Conservation (phyloP, 2,113 vertebrate species). For the Ochotona princeps region DNA sequence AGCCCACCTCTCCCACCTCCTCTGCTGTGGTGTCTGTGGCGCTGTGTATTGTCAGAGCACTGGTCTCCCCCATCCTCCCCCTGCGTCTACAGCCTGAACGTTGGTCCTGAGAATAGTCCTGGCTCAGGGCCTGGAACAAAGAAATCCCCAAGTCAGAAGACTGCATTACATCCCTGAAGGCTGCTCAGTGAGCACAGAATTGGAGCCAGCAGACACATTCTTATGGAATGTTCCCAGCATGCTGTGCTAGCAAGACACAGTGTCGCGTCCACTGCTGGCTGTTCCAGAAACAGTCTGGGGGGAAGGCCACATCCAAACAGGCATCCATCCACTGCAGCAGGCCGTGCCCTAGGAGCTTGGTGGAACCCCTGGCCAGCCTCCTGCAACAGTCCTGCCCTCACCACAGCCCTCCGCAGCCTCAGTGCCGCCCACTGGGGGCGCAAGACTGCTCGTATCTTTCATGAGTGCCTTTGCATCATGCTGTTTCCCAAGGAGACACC, state of each 20-base stretch:
- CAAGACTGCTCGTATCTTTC: background rate
- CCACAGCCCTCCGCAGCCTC: rapidly evolving
- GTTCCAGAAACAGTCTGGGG: slow-evolving; percentile 39
- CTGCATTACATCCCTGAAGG: background rate
- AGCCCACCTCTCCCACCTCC: no score
- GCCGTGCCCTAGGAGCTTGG: background rate
- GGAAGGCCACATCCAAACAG: background rate
- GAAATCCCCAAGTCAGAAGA: slow-evolving; percentile 20
- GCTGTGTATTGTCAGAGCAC: background rate
- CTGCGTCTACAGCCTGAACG: background rate
- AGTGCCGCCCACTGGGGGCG: background rate
- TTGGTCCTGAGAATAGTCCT: background rate
- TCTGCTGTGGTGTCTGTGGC: background rate
- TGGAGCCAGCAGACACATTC: background rate
- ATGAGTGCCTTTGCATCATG: background rate
- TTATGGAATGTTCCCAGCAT: background rate
- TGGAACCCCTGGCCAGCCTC: rapidly evolving
- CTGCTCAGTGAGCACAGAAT: slow-evolving; percentile 63
- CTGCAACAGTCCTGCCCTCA: rapidly evolving
- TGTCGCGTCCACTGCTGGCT: slow-evolving; percentile 4
- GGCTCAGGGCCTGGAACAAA: slow-evolving; percentile 38
- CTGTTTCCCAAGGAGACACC: background rate
- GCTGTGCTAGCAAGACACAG: slow-evolving; percentile 5
- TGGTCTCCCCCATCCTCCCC: background rate
- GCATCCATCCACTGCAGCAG: background rate